Base-by-base conservation (phyloP, 2,888 invertebrate genomes). In the Ryuthela nishihirai region DNA sequence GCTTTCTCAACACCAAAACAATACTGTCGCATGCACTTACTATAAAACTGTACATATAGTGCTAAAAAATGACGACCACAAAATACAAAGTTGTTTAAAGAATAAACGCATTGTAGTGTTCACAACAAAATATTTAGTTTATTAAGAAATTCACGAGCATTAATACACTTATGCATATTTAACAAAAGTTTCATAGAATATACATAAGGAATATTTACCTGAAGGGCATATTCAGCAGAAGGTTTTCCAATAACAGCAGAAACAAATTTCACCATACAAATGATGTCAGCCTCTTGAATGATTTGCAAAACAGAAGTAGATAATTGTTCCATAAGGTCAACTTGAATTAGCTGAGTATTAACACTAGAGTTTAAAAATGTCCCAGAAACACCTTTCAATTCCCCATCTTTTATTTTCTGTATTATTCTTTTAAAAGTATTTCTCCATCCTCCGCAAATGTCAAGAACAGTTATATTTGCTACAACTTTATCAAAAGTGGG, bases 261-360 rank as follows among this genome's bases (percentile, higher is more conserved):
- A 32, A 50, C 40, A 45, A 56, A 56, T 23, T 56, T 56, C 4
- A 56, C 55, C 45, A 50, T 49, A 21, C 49, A 56, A n/a, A 56
- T 24, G 21, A 56, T 45, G 35, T 56, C 55, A 26, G 55, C 45
- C 24, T 44, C 38, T 23, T 44, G 40, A 26, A 56, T 39, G 15
- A 41, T 9, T 18, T 44, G 21, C 12, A 18, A 26, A 21, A 49
- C 34, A 40, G 35, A 40, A n/a, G 7, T 4, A 17, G 49, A 35
- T 18, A 49, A 45, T 12, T 24, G 9, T 5, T 41, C 15, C 3
- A 56, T 34, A 4, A 56, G 21, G 23, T 56, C 21, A 1, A 56
- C 45, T 36, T 24, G 34, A 18, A 50, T 39, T 5, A 56, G 18
- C 10, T 50, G n/a, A 12, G 44, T 26, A 21, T 41, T 38, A 26